A percentile compares a stretch with the other conserved stretches of the same genome.
Evolutionary conservation across 2,797 vertebrate species (phyloP).

Genomic region (Tokudaia muenninki): DNA sequence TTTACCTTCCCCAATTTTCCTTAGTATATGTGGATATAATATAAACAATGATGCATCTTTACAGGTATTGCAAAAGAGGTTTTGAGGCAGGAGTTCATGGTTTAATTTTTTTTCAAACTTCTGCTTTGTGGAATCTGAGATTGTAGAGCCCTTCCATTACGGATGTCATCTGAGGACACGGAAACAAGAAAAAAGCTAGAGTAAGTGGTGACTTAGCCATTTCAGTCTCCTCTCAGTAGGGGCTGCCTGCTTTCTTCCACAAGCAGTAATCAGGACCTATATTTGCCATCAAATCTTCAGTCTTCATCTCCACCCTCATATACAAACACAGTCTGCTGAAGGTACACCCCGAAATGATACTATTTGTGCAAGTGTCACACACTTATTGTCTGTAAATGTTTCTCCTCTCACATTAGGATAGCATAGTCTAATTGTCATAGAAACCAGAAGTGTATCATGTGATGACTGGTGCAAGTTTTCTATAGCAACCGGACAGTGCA

Average conservation of each 20-base stretch:
- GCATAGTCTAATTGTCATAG: constrained; percentile 47
- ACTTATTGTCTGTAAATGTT: constrained; percentile 23
- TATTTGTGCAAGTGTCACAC: constrained; percentile 5
- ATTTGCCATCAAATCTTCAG: constrained; percentile 10
- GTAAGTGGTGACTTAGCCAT: constrained; percentile 41
- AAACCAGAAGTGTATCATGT: constrained; percentile 59
- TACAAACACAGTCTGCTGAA: background rate
- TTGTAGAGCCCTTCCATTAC: background rate
- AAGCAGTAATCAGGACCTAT: background rate
- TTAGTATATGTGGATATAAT: background rate
- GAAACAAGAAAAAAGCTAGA: constrained; percentile 43
- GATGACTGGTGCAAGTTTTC: background rate
- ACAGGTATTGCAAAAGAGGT: background rate
- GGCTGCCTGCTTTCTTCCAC: background rate
- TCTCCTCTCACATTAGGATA: constrained; percentile 17
- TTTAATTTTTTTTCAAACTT: constrained; percentile 42
- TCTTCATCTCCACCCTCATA: background rate
- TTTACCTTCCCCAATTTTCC: background rate
- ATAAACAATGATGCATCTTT: background rate
- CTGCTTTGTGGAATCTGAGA: constrained; percentile 9
- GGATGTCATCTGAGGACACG: constrained; percentile 32
- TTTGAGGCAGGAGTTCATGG: background rate
- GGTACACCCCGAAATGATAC: background rate
- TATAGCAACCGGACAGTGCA: constrained; percentile 10
- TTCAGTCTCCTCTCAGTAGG: constrained; percentile 10